Percentiles rank a stretch among this genome's conserved stretches.
These are phyloP conservation scores for Conopomorpha cramerella DNA, from an alignment of 1,140 invertebrate species.

Conservation along the genomic window DNA sequence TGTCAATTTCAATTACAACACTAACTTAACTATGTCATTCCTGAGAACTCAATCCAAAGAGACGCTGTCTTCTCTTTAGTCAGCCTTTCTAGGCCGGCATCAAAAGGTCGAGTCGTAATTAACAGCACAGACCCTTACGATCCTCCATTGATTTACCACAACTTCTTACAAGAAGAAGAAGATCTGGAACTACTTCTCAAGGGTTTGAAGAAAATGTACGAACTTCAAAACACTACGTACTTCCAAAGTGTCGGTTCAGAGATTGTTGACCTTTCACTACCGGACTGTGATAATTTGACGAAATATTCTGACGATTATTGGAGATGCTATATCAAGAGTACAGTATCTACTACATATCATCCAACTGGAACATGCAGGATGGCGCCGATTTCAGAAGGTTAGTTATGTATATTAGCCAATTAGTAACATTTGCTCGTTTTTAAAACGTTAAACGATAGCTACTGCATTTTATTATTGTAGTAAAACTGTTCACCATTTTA, in stretches of 20 bases:
- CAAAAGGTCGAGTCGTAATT: background rate
- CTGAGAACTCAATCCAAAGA: background rate
- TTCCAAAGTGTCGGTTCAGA: too few relatives aligned
- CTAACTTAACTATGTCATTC: background rate
- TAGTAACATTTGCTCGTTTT: too few relatives aligned
- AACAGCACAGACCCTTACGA: conserved; percentile 1
- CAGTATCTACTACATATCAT: background rate
- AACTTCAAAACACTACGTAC: too few relatives aligned
- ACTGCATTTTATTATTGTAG: too few relatives aligned
- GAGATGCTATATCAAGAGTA: background rate
- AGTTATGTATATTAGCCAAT: too few relatives aligned
- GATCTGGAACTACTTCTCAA: background rate
- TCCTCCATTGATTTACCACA: background rate
- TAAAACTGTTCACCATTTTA: too few relatives aligned
- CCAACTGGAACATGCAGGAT: background rate
- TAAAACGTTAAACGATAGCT: too few relatives aligned
- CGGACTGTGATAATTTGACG: too few relatives aligned
- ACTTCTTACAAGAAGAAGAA: background rate
- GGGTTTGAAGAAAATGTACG: background rate
- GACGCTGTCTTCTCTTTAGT: background rate
- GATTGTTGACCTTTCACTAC: too few relatives aligned
- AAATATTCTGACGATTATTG: background rate
- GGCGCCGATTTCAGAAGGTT: too few relatives aligned
- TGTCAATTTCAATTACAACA: conserved; percentile 2
- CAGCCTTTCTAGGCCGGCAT: background rate